Conservation (phyloP, 2,888 invertebrate species). For the Gastrophysa polygoni region DNA sequence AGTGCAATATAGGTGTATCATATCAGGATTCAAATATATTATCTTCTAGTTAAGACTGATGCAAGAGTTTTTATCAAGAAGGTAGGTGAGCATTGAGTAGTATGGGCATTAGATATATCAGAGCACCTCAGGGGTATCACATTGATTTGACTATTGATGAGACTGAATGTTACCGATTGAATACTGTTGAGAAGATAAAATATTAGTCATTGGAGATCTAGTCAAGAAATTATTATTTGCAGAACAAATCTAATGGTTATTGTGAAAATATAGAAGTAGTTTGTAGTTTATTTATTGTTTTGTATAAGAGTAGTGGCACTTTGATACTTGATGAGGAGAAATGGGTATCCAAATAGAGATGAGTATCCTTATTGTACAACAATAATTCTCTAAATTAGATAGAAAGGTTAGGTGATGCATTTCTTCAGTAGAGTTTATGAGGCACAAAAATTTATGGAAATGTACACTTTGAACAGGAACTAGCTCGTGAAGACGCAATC, state of each 20-base stretch:
- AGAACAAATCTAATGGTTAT: constrained; percentile 23
- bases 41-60: constrained; percentile 53
- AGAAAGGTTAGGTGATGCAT: too few relatives aligned
- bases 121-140: constrained; percentile 11
- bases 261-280: constrained; percentile 35
- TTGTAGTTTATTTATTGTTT: constrained; percentile 37
- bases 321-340: constrained; percentile 8
- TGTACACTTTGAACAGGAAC: too few relatives aligned
- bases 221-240: constrained; percentile 35
- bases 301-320: constrained; percentile 29
- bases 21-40: constrained; percentile 56
- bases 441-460: too few relatives aligned
- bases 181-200: constrained; percentile 13
- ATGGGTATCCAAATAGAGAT: background rate
- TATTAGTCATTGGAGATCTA: constrained; percentile 22
- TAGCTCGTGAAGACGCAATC: too few relatives aligned
- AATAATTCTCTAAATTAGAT: too few relatives aligned
- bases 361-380: too few relatives aligned
- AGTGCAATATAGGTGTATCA: constrained; percentile 55
- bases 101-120: constrained; percentile 20
- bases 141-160: constrained; percentile 31
- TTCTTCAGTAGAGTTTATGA: too few relatives aligned
- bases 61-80: constrained; percentile 27
- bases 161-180: constrained; percentile 40
- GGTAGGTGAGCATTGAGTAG: constrained; percentile 9